Evolutionary conservation across 2,113 vertebrate species (phyloP), one percentile per base, ranked within the genome.

Genomic region (Oxyura jamaicensis): DNA sequence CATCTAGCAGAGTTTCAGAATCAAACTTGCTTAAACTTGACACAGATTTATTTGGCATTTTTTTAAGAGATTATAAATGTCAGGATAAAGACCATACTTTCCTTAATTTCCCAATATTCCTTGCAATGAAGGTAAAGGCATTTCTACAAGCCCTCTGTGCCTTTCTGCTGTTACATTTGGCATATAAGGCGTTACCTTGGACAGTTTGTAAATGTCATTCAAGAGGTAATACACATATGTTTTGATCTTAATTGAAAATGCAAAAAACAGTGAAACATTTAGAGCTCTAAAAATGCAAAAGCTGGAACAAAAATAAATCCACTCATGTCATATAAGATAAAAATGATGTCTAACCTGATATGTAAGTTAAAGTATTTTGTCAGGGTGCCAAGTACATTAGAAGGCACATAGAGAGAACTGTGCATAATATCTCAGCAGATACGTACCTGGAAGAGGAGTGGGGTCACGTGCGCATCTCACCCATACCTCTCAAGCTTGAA

Each of bases 51-150:
- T 92, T 83, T 82, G 87, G 77, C 42, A 50, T 78, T 96, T 94
- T 94, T 88, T 96, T 93, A 95, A 79, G 53, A 95, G 53, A 72
- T 72, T 88, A 73, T 72, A 95, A 96, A 95, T 92, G 88, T 36
- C 77, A 62, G 48, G 53, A 69, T 68, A 96, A 97, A 93, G 88
- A 91, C 68, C 19, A 16, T 36, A 69, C 65, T 69, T 92, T 88
- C 82, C 46, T 44, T 60, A 79, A 83, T 55, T 80, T 83, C 15
- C 63, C 56, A 85, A 82, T 31, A 17, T 17, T n/a, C 26, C 53
- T 83, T 4, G 1, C 53, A 39, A 55, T 94, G 46, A 46, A 77
- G 36, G 79, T 36, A 68, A 39, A 39, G 53, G 23, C 6, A 6
- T 91, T 88, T 62, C 29, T 91, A 22, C 35, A 88, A 71, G 35